A percentile compares a stretch with the other conserved stretches of the same genome.
These are phyloP conservation scores for Neuroscelio doddi DNA, from an alignment of 2,888 invertebrate species.

Conservation along the genomic window DNA sequence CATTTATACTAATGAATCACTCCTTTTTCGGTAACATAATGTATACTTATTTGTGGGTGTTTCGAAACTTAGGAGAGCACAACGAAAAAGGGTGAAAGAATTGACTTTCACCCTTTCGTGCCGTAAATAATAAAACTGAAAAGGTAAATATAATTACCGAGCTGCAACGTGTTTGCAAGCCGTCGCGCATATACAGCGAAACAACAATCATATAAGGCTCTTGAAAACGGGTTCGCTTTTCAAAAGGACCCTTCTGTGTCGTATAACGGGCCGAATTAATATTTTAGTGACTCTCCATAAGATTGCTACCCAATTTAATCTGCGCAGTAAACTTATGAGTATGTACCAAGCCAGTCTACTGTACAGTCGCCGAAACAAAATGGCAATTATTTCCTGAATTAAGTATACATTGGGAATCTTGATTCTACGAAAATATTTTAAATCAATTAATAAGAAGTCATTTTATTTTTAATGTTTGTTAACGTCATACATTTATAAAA, in stretches of 20 bases:
- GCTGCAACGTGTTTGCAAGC: conserved; percentile 50
- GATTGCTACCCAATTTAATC: conserved; percentile 68
- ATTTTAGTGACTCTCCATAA: conserved; percentile 63
- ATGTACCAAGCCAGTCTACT: conserved; percentile 33
- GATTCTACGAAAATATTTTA: too few relatives aligned
- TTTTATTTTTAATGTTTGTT: too few relatives aligned
- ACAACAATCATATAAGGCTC: conserved; percentile 65
- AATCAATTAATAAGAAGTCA: too few relatives aligned
- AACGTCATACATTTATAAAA: too few relatives aligned
- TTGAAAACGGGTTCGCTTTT: conserved; percentile 62
- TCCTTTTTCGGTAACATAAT: too few relatives aligned
- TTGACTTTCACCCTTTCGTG: conserved; percentile 43
- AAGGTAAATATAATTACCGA: conserved; percentile 71
- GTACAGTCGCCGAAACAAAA: too few relatives aligned
- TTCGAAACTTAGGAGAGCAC: background rate
- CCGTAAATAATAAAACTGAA: conserved; percentile 69
- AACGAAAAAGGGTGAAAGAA: conserved; percentile 16
- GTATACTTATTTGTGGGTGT: conserved; percentile 25
- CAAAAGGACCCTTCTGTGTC: conserved; percentile 53
- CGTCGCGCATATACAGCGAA: conserved; percentile 47
- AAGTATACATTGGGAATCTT: too few relatives aligned
- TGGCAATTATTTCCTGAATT: too few relatives aligned
- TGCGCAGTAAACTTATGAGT: conserved; percentile 46
- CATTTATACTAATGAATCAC: too few relatives aligned
- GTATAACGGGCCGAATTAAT: conserved; percentile 63